phyloP scores from a whole-genome alignment of 2,888 invertebrate species.

The Lasioglossum morio region DNA sequence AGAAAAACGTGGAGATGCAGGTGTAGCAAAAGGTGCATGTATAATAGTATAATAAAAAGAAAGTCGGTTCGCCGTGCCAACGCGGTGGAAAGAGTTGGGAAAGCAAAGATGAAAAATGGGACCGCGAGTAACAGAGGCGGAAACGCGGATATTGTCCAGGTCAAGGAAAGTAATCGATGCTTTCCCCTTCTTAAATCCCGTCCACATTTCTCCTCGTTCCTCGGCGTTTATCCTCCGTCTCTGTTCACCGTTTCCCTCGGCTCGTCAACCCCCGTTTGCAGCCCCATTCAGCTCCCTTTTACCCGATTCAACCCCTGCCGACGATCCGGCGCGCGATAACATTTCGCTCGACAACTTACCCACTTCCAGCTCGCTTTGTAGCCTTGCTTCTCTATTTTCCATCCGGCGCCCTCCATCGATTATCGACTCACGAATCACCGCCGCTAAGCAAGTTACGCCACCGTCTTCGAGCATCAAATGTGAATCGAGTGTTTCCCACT shows the following conservation, averaged over 20 bases:
- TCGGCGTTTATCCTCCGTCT: slow-evolving; percentile 64
- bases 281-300: slow-evolving; percentile 81
- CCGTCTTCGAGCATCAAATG: slow-evolving; percentile 62
- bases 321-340: slow-evolving; percentile 82
- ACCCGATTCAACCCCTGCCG: slow-evolving; percentile 77
- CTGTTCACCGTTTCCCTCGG: slow-evolving; percentile 66
- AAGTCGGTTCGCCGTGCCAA: background rate
- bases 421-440: slow-evolving; percentile 69
- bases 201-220: slow-evolving; percentile 69
- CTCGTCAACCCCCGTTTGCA: slow-evolving; percentile 76
- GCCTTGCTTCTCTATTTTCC: slow-evolving; percentile 68
- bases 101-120: slow-evolving; percentile 32
- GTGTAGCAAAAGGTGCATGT: background rate
- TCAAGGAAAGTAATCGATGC: slow-evolving; percentile 83
- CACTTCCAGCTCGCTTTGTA: slow-evolving; percentile 79
- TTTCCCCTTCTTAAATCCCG: slow-evolving; percentile 75
- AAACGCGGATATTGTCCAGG: slow-evolving; percentile 76
- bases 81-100: background rate
- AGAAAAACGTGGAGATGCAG: background rate
- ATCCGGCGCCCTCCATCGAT: slow-evolving; percentile 69
- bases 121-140: slow-evolving; percentile 28
- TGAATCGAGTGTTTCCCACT: slow-evolving; percentile 55
- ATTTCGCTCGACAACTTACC: slow-evolving; percentile 83
- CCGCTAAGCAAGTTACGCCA: slow-evolving; percentile 60
- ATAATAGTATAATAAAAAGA: background rate